Base-by-base conservation (phyloP, 2,888 invertebrate genomes). In the Sinohyriopsis cumingii region DNA sequence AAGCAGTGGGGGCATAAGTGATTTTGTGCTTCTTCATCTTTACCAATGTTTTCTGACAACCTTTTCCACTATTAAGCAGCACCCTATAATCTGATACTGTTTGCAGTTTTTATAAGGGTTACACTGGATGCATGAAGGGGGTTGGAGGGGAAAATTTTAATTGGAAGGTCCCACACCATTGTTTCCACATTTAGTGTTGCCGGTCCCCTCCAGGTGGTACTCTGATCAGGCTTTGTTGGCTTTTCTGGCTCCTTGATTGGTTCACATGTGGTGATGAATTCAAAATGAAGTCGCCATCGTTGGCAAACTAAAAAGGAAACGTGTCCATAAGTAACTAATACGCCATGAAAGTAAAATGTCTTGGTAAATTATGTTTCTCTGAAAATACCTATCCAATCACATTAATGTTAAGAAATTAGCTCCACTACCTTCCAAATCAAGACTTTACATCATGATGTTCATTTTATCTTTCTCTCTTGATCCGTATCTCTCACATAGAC, bases 141-240 rank as follows among this genome's bases (percentile, higher is more conserved):
- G 77, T 95, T 93, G 9, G 98, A 96, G 0, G 98, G 96, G 90
- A 96, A 96, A 72, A 99, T 93, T 86, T 95, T 95, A 67, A 99
- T 94, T 0, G 98, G 98, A 68, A 99, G 92, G 91, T 98, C 97
- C 99, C 99, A 99, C 20, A 97, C 95, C 97, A 99, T 98, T 0
- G 99, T 99, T 91, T 99, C 98, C 71, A 99, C 97, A 19, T 96
- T 94, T 54, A 98, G 92, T 78, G 94, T 94, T 3, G 94, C 91
- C 0, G 98, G 97, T 0, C 96, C 97, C 84, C 94, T 94, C 94
- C 97, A 96, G 24, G 92, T 92, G 22, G 90, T 79, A 64, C 88
- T 87, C 59, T 90, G 93, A 45, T 92, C 91, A 45, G 92, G 92
- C 71, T 92, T 92, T 63, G 89, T 86, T 7, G 93, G 92, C 73